phyloP scores from a whole-genome alignment of 2,113 vertebrate species.

The Girardinichthys multiradiatus region DNA sequence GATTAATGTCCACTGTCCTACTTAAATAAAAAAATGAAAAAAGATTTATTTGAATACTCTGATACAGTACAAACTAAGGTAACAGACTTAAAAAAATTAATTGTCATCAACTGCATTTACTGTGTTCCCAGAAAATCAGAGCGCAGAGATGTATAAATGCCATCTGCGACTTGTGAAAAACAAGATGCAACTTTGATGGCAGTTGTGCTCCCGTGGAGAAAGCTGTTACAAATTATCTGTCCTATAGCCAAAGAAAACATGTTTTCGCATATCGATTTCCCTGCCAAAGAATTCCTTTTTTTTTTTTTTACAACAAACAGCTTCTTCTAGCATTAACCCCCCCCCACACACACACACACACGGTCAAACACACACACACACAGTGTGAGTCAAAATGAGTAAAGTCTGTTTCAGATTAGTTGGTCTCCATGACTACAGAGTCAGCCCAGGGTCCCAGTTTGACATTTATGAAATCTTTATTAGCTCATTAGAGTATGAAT shows the following conservation, averaged over 20 bases:
- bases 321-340: neutral
- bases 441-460: slow-evolving; percentile 51
- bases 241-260: too few species aligned
- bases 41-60: too few species aligned
- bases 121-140: slow-evolving; percentile 7
- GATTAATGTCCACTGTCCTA: too few species aligned
- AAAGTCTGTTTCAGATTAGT: slow-evolving; percentile 46
- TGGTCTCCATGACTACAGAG: slow-evolving; percentile 69
- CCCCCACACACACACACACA: neutral
- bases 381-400: slow-evolving; percentile 12
- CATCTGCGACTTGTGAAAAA: neutral
- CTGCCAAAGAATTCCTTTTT: neutral
- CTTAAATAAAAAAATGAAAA: too few species aligned
- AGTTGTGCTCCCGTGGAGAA: neutral
- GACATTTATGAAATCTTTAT: slow-evolving; percentile 74
- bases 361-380: slow-evolving; percentile 7
- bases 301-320: neutral
- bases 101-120: neutral
- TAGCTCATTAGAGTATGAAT: slow-evolving; percentile 45
- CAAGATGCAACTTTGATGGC: neutral
- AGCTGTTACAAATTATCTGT: neutral
- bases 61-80: neutral
- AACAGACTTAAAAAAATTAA: neutral
- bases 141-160: neutral
- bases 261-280: too few species aligned